phyloP scores from a whole-genome alignment of 2,888 invertebrate species.

The Eretmocerus hayati region DNA sequence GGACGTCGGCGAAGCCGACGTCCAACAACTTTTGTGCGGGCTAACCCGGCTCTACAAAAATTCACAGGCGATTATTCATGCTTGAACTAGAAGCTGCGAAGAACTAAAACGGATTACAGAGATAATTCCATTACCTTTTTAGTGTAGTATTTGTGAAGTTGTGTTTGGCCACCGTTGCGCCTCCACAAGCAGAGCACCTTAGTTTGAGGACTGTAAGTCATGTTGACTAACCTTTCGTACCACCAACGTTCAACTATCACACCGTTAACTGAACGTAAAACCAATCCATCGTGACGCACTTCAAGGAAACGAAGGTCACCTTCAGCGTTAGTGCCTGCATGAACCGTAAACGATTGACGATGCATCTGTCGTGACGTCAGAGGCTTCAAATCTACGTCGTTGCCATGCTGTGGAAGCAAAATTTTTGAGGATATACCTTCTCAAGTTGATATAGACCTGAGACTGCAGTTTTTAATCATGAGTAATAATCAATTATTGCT shows the following conservation, averaged over 20 bases:
- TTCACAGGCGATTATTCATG: too few relatives aligned
- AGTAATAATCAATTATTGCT: too few relatives aligned
- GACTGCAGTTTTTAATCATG: too few relatives aligned
- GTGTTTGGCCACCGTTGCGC: conserved; percentile 87
- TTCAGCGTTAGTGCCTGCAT: conserved; percentile 86
- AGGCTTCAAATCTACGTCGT: conserved; percentile 95
- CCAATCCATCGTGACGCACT: conserved; percentile 93
- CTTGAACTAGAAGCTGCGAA: too few relatives aligned
- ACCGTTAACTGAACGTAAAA: conserved; percentile 73
- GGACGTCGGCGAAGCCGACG: too few relatives aligned
- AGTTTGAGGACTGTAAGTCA: conserved; percentile 99
- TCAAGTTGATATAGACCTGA: too few relatives aligned
- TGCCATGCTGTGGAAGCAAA: conserved; percentile 78
- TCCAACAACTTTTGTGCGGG: too few relatives aligned
- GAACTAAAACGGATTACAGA: too few relatives aligned
- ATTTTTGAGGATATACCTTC: too few relatives aligned
- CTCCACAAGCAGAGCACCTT: conserved; percentile 96
- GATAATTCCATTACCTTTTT: conserved; percentile 88
- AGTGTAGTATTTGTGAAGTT: conserved; percentile 96
- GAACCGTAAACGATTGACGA: conserved; percentile 96
- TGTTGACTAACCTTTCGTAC: conserved; percentile 97
- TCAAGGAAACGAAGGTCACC: conserved; percentile 86
- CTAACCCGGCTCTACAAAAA: too few relatives aligned
- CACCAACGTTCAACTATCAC: conserved; percentile 95
- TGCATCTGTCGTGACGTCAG: conserved; percentile 91